These are phyloP conservation scores for Papilio elwesi DNA, from an alignment of 2,888 invertebrate genomes.

Conservation along the genomic window DNA sequence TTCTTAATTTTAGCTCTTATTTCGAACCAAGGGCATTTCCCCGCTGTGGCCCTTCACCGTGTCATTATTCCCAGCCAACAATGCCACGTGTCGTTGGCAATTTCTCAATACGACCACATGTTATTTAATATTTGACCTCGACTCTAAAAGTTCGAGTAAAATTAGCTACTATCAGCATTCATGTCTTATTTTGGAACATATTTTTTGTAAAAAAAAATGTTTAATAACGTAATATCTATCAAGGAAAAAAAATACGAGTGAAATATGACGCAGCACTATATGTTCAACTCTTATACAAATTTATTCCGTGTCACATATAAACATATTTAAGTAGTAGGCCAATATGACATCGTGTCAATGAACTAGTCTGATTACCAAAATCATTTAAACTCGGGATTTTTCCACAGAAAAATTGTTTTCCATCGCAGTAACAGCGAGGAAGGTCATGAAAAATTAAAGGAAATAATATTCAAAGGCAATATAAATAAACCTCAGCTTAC, in stretches of 20 bases:
- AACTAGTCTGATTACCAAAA: background rate
- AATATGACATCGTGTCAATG: slow-evolving; percentile 10
- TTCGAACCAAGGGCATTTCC: slow-evolving; percentile 6
- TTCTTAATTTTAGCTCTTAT: background rate
- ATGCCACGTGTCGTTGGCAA: slow-evolving; percentile 39
- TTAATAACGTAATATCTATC: too few relatives aligned
- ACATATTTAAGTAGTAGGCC: background rate
- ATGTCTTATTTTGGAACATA: background rate
- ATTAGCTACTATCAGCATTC: slow-evolving; percentile 14
- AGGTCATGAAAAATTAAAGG: slow-evolving; percentile 23
- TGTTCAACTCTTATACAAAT: background rate
- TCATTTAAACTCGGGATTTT: slow-evolving; percentile 1
- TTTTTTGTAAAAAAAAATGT: too few relatives aligned
- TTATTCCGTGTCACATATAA: background rate
- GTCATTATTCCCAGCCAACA: slow-evolving; percentile 38
- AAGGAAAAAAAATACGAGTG: too few relatives aligned
- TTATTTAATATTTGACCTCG: slow-evolving; percentile 42
- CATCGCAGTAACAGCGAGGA: background rate
- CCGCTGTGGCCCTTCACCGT: slow-evolving; percentile 20
- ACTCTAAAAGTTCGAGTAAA: slow-evolving; percentile 27
- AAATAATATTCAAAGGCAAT: slow-evolving; percentile 34
- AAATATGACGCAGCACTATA: background rate
- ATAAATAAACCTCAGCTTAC: slow-evolving; percentile 34
- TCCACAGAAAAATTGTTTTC: slow-evolving; percentile 2
- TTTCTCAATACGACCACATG: slow-evolving; percentile 33